These are phyloP conservation scores for Drosophila sechellia DNA, from an alignment of 1,140 invertebrate species.

Conservation along the genomic window DNA sequence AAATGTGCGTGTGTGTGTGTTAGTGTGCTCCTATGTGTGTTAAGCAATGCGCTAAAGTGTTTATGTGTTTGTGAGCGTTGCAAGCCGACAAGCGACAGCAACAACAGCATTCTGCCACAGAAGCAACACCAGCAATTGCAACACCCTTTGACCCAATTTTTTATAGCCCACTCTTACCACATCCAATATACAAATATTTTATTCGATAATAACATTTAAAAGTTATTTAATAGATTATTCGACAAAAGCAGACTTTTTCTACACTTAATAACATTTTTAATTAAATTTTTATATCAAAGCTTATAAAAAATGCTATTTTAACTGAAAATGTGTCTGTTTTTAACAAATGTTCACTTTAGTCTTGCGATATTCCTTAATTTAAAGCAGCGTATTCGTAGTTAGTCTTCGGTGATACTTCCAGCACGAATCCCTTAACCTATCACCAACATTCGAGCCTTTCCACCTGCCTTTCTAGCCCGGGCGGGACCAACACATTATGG, in stretches of 20 bases:
- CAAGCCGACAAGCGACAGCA: conserved; percentile 14
- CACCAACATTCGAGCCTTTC: conserved; percentile 9
- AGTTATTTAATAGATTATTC: neutral
- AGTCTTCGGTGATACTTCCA: neutral
- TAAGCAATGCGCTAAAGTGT: conserved; percentile 75
- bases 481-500: conserved; percentile 1
- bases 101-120: conserved; percentile 4
- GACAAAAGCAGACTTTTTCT: too few species aligned
- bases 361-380: neutral
- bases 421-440: conserved; percentile 12
- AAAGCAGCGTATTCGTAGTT: conserved; percentile 6
- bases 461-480: conserved; percentile 46
- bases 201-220: neutral
- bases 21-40: conserved; percentile 50
- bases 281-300: too few species aligned
- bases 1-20: conserved; percentile 25
- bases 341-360: neutral
- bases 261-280: too few species aligned
- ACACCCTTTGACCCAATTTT: conserved; percentile 7
- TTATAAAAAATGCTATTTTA: too few species aligned
- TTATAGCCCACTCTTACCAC: neutral
- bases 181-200: neutral
- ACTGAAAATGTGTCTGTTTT: too few species aligned
- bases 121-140: conserved; percentile 20
- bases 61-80: conserved; percentile 58